Base-by-base conservation (phyloP, 1,140 invertebrate genomes). In the Papilio glaucus region DNA sequence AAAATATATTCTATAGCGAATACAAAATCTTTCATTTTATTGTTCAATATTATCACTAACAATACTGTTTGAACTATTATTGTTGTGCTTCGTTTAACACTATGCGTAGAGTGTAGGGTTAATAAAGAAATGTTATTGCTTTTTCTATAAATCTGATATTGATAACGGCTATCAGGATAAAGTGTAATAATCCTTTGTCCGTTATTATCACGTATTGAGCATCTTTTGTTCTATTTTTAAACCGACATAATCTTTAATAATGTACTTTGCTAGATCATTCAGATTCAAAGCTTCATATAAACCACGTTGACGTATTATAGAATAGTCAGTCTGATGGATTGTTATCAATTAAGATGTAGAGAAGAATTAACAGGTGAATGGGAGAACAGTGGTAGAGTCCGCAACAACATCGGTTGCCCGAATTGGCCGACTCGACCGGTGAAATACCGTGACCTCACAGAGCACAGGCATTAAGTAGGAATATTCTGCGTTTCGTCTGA, bases 151-250 rank as follows among this genome's bases (percentile, higher is more conserved):
- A 13, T 15, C 26, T 15, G 8, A 2, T 24, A 61, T 41, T 37
- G 62, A 65, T 65, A 65, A 65, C 15, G n/a, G 61, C 37, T 65
- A 65, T 65, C 62, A 38, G 33, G 18, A 65, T 65, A 65, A 65
- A 39, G 29, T 38, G 5, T 39, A 65, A 65, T 10, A 15, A 37
- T 62, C 15, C 60, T 37, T 62, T 62, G 26, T 33, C 13, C 7
- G 60, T 15, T 7, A 62, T 15, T 37, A 3, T 37, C 29, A 21
- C 8, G 15, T 41, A 65, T 21, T 65, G 62, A 33, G 62, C 62
- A 41, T 41, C 62, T 18, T 37, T 63, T 63, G 15, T 38, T 65
- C 12, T 37, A 9, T 29, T 61, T 33, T 0, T 33, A 9, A 42
- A 42, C 2, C 5, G 26, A 37, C 6, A 57, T 29, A 26, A 57